These are phyloP conservation scores for Bellardia bayeri DNA, from an alignment of 2,888 invertebrate genomes.

Conservation along the genomic window DNA sequence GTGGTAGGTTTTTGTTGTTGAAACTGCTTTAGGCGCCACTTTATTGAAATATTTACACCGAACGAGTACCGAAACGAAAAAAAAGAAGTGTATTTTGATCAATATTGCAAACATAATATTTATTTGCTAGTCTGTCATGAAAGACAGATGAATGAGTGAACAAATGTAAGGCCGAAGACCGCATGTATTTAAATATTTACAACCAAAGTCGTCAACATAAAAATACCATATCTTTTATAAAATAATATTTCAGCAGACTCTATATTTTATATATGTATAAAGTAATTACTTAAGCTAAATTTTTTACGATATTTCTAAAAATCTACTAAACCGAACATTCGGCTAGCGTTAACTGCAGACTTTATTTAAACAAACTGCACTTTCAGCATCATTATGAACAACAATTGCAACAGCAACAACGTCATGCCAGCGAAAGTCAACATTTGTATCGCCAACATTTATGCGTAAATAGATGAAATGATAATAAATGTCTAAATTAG, in stretches of 20 bases:
- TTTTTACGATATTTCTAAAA: neutral
- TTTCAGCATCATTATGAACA: neutral
- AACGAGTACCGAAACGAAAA: neutral
- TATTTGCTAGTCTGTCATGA: slow-evolving; percentile 5
- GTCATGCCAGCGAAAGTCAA: slow-evolving; percentile 38
- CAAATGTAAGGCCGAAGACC: neutral
- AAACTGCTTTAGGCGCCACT: slow-evolving; percentile 58
- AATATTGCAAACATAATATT: slow-evolving; percentile 31
- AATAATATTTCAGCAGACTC: neutral
- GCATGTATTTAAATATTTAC: neutral
- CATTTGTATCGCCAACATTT: slow-evolving; percentile 21
- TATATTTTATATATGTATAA: no score
- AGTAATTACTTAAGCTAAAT: no score
- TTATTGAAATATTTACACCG: slow-evolving; percentile 37
- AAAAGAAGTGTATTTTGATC: slow-evolving; percentile 27
- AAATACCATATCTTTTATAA: neutral
- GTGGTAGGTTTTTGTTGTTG: slow-evolving; percentile 7
- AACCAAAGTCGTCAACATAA: neutral
- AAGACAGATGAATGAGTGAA: neutral
- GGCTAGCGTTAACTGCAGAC: neutral
- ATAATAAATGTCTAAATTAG: slow-evolving; percentile 53
- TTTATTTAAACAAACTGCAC: slow-evolving; percentile 16
- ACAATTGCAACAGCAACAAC: neutral
- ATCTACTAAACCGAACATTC: slow-evolving; percentile 3
- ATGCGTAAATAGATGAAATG: slow-evolving; percentile 32